Evolutionary conservation across 2,113 vertebrate species (phyloP), one percentile per base, ranked within the genome.

Genomic region (Chiloscyllium plagiosum): DNA sequence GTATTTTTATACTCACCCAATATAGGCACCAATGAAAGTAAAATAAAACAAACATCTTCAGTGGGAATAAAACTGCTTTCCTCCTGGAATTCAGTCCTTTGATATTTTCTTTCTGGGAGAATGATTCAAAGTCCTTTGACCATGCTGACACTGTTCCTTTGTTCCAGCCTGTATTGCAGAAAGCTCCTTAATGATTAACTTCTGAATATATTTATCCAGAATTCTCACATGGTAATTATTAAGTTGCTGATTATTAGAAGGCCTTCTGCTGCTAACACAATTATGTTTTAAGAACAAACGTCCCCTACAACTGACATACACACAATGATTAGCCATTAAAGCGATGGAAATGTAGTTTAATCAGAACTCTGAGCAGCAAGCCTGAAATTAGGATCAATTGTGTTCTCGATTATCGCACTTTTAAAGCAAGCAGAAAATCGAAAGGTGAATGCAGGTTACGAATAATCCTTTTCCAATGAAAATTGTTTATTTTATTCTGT

Each of bases 111-210:
- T 68, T 93, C 61, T 66, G 37, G 56, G 56, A 65, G 61, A 37
- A 33, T 66, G 65, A 93, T 37, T 65, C 29, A 92, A 37, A 92
- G 89, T 37, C 33, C 17, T 87, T 56, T 52, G 85, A 87, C 47
- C 47, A 56, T 56, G 50, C 85, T 87, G 50, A 47, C 26, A 52
- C 29, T 87, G 85, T 56, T 56, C 85, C 47, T 93, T 93, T 93
- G 61, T 37, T 37, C 17, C 33, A 37, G 61, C 61, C 61, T 13
- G 4, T 68, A 20, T 42, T 68, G 33, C 61, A 93, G 33, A 33
- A 68, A 65, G 8, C n/a, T 66, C 89, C 17, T 66, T 93, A 93
- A 93, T 93, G 66, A 22, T 66, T 93, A 93, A 93, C 89, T 66
- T 93, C n/a, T 22, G 12, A n/a, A 37, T 68, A 66, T 15, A 37